phyloP scores from a whole-genome alignment of 2,888 invertebrate species.

The Cheilosia grossa region DNA sequence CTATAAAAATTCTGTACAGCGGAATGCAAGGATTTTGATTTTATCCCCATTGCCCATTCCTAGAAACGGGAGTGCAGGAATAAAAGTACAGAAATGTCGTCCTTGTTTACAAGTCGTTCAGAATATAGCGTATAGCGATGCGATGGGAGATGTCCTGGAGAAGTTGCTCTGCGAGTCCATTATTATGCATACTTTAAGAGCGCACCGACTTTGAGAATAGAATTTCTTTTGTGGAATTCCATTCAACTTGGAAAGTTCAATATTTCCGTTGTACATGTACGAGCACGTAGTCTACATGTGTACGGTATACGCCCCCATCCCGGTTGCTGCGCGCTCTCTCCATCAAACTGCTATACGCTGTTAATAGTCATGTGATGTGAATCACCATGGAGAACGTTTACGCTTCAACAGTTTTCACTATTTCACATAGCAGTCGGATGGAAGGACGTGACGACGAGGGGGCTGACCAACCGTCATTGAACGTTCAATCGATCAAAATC shows the following conservation, averaged over 20 bases:
- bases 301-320: conserved; percentile 1
- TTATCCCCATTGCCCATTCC: conserved; percentile 32
- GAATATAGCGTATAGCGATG: conserved; percentile 36
- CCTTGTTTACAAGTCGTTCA: conserved; percentile 72
- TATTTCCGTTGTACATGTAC: conserved; percentile 61
- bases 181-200: conserved; percentile 73
- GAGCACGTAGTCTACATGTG: conserved; percentile 20
- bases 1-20: conserved; percentile 65
- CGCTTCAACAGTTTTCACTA: conserved; percentile 70
- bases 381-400: conserved; percentile 72
- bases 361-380: conserved; percentile 73
- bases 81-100: conserved; percentile 55
- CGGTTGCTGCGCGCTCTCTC: conserved; percentile 15
- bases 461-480: conserved; percentile 61
- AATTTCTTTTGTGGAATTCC: conserved; percentile 73
- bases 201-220: conserved; percentile 63
- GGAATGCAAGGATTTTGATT: conserved; percentile 70
- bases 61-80: conserved; percentile 7
- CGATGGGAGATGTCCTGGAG: conserved; percentile 47
- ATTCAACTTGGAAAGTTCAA: conserved; percentile 72
- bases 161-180: conserved; percentile 68
- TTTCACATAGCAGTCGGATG: conserved; percentile 53
- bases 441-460: background rate
- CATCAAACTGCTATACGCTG: conserved; percentile 55
- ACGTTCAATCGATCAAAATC: conserved; percentile 73